Evolutionary conservation across 2,797 vertebrate genomes (phyloP), one percentile per base, ranked within the genome.

Genomic region (Leuciscus waleckii): DNA sequence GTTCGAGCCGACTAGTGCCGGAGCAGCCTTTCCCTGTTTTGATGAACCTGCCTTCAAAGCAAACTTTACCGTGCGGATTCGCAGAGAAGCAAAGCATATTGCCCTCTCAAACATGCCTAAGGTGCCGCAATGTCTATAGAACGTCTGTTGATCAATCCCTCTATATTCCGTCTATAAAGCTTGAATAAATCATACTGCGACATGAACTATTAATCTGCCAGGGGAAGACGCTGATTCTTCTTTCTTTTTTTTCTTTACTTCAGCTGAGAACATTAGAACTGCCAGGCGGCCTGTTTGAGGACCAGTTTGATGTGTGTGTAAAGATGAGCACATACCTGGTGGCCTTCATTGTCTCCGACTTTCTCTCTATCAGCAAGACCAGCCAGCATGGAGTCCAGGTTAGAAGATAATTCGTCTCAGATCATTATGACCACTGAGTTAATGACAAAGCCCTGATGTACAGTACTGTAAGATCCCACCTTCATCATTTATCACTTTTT

Each of bases 321-420:
- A 97, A 94, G 93, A 98, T 99, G 97, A 98, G 97, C 90, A 98
- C 97, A 0, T 99, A 98, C 91, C 93, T 99, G 37, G 95, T 98
- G 89, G 98, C 98, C 58, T 98, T 97, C 90, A 97, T 98, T 1
- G 90, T 99, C 87, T 98, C 95, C 0, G 98, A 98, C 90, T 98
- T 99, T 90, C 91, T 95, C 90, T 98, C 97, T 7, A 92, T 98
- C 90, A 97, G 96, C 95, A 96, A 93, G 91, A 95, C 89, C 86
- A 98, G 95, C 19, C 86, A 92, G 82, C 95, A 92, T 0, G 97
- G 98, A 67, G 93, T 98, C 81, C 94, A 97, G 95, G 98, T 98
- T 29, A 79, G 83, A 41, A 84, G 7, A 89, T 93, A 90, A 65
- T 32, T 37, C 7, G 3, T 21, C 8, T 43, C 61, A 43, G 5